Base-by-base conservation (phyloP, 2,113 vertebrate genomes). In the Engystomops pustulosus region DNA sequence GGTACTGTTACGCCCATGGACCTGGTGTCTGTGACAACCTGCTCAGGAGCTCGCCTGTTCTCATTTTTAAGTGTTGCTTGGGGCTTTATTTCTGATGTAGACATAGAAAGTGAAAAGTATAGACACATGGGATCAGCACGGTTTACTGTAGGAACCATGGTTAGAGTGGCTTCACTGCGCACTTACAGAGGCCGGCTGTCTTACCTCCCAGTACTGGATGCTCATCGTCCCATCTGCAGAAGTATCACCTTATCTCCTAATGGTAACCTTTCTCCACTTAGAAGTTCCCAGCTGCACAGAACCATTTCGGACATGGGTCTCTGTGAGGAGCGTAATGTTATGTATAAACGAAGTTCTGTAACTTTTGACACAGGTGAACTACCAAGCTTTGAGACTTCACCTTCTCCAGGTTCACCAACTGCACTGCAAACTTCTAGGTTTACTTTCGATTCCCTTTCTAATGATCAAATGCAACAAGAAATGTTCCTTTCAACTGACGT, bases 31-130 rank as follows among this genome's bases (percentile, higher is more conserved):
- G 93, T 98, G 87, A 97, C 95, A 0, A 94, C 95, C 23, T 95
- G 94, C 69, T 95, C 95, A 0, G 88, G 92, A 20, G 9, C 90
- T 25, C 90, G 93, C 1, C 87, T 94, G 38, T 97, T 96, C 88
- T 98, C 97, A 84, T 96, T 97, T 90, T 92, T 98, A 30, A 94
- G 94, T 14, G 95, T 98, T 84, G 96, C 97, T 85, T 98, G 96
- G 97, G 97, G 97, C 44, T 95, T 98, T 65, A 93, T 98, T 82
- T 97, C 97, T 0, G 97, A 98, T 2, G 97, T 98, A 75, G 97
- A 98, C 86, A 96, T 97, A 4, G 96, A 97, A 86, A 98, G 96
- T 10, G 96, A 98, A 88, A 94, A 95, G 18, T 96, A 96, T 89
- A 91, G 97, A 3, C 94, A 94, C 60, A 83, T 97, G 79, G 97